Evolutionary conservation across 2,113 vertebrate species (phyloP).

Genomic region (Mungos mungo): DNA sequence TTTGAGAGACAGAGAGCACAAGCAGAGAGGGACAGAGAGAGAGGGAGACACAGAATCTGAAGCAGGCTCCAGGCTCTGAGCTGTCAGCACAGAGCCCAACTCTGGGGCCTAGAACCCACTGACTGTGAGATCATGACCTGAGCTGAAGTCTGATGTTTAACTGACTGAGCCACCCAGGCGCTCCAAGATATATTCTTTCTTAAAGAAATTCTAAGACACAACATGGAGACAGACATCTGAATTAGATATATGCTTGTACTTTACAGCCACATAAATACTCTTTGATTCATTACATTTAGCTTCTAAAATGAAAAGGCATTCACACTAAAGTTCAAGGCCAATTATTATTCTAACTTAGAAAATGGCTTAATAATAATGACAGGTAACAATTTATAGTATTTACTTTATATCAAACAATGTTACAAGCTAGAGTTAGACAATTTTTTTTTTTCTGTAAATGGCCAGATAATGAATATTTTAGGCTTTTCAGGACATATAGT

Average conservation of each 20-base stretch:
- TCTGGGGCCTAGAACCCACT: no score
- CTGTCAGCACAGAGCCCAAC: no score
- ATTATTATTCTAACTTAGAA: conserved; percentile 13
- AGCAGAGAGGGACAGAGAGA: no score
- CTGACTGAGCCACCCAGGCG: no score
- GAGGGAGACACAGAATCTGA: no score
- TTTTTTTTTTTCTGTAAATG: background rate
- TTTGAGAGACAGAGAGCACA: no score
- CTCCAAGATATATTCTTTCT: background rate
- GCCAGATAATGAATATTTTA: background rate
- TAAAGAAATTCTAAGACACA: background rate
- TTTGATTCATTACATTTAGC: background rate
- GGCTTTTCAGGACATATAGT: background rate
- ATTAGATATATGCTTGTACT: background rate
- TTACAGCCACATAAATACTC: background rate
- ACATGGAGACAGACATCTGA: background rate
- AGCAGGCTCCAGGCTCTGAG: no score
- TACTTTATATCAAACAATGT: background rate
- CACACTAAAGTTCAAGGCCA: background rate
- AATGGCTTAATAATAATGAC: background rate
- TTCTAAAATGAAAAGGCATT: conserved; percentile 27
- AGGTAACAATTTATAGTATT: background rate
- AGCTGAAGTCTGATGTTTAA: no score
- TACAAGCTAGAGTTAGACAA: background rate
- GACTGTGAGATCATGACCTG: no score